These are phyloP conservation scores for Danio jaintianensis DNA, from an alignment of 2,797 vertebrate genomes.

Conservation along the genomic window DNA sequence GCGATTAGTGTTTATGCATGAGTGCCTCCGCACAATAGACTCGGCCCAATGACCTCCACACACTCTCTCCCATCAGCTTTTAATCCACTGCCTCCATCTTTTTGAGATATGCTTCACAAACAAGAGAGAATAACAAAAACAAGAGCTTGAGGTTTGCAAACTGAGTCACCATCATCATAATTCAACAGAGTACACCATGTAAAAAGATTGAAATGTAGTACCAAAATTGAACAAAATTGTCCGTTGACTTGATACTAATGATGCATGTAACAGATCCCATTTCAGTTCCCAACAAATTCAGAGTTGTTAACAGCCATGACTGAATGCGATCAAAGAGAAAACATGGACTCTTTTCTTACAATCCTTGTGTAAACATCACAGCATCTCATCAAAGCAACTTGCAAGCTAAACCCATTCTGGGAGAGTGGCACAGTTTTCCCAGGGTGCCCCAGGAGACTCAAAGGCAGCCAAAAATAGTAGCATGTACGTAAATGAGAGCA, in stretches of 20 bases:
- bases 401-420: slow-evolving; percentile 34
- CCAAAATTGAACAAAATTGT: not conserved
- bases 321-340: slow-evolving; percentile 3
- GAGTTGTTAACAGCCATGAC: not conserved
- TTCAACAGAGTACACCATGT: not conserved
- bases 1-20: slow-evolving; percentile 73
- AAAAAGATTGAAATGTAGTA: not conserved
- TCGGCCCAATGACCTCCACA: slow-evolving; percentile 58
- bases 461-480: slow-evolving; percentile 68
- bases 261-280: not conserved
- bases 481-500: slow-evolving; percentile 63
- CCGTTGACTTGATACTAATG: not conserved
- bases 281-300: not conserved
- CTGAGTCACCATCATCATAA: not conserved
- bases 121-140: slow-evolving; percentile 5
- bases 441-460: slow-evolving; percentile 47
- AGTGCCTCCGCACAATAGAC: slow-evolving; percentile 75
- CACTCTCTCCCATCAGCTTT: slow-evolving; percentile 28
- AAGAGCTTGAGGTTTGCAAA: not conserved
- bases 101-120: not conserved
- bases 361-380: slow-evolving; percentile 11
- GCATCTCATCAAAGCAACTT: slow-evolving; percentile 33
- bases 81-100: slow-evolving; percentile 40
- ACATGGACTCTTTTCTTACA: not conserved
- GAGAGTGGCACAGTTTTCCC: slow-evolving; percentile 45